phyloP scores from a whole-genome alignment of 2,113 vertebrate species.

The Alethe castanea region DNA sequence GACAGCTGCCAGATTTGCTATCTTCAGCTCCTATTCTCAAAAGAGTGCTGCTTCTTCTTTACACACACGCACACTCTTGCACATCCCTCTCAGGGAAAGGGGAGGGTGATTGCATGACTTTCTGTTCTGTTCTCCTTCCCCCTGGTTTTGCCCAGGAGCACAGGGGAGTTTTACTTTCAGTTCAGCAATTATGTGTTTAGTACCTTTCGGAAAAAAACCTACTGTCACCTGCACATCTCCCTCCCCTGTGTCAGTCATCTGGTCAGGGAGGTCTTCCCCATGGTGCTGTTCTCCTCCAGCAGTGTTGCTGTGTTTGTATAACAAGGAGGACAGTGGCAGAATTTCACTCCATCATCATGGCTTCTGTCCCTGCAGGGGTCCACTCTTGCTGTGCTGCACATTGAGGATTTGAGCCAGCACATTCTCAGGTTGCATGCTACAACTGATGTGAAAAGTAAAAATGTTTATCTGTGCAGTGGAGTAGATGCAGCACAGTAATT shows the following conservation, averaged over 20 bases:
- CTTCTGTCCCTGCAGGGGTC: neutral
- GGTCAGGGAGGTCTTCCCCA: neutral
- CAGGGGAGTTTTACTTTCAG: neutral
- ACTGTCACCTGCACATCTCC: neutral
- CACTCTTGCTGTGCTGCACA: neutral
- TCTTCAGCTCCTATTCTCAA: neutral
- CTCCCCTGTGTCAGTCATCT: neutral
- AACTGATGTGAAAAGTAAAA: neutral
- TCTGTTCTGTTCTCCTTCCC: neutral
- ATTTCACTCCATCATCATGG: rapidly evolving
- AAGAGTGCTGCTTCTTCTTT: neutral
- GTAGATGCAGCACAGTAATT: neutral
- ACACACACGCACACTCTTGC: neutral
- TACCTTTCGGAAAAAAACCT: neutral
- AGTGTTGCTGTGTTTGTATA: neutral
- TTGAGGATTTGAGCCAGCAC: neutral
- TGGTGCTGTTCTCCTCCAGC: neutral
- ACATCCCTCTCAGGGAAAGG: neutral
- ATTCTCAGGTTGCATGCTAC: neutral
- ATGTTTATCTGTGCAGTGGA: neutral
- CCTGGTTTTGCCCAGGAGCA: neutral
- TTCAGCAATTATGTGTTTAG: neutral
- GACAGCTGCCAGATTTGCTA: slow-evolving; percentile 27
- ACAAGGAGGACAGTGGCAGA: neutral
- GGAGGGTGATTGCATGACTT: neutral